Conservation (phyloP, 2,888 invertebrate species). For the Phasia obesa region DNA sequence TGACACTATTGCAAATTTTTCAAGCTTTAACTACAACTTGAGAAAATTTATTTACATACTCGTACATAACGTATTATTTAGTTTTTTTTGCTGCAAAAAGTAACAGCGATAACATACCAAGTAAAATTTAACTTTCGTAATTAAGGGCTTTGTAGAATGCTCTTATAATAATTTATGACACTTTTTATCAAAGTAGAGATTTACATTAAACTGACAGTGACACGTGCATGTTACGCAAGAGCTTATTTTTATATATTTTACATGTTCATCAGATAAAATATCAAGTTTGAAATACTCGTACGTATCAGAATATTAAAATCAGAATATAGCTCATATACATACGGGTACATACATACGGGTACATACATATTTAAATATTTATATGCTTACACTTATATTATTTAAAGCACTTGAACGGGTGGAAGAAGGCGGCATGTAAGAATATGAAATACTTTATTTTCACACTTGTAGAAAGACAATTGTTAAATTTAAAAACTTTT, state of each 20-base stretch:
- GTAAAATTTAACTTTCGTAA: background rate
- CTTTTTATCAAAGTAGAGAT: slow-evolving; percentile 37
- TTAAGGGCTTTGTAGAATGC: background rate
- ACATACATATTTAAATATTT: too few relatives aligned
- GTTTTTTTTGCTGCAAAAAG: too few relatives aligned
- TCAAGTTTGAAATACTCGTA: background rate
- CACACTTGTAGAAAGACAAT: too few relatives aligned
- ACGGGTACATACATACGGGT: too few relatives aligned
- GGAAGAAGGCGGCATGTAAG: too few relatives aligned
- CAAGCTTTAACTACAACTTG: background rate
- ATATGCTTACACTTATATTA: too few relatives aligned
- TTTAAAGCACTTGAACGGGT: too few relatives aligned
- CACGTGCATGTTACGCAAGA: slow-evolving; percentile 35
- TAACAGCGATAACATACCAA: too few relatives aligned
- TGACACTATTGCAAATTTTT: too few relatives aligned
- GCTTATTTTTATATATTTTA: slow-evolving; percentile 21
- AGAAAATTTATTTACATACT: background rate
- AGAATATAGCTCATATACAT: background rate
- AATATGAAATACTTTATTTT: too few relatives aligned
- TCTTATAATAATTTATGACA: slow-evolving; percentile 42
- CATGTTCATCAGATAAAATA: background rate
- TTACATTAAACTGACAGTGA: slow-evolving; percentile 45
- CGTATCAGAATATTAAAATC: background rate
- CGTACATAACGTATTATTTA: too few relatives aligned
- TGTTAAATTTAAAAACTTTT: too few relatives aligned